phyloP scores from a whole-genome alignment of 37 sponge, comb jelly and placozoan species.

The Cliona cf. orientalis region DNA sequence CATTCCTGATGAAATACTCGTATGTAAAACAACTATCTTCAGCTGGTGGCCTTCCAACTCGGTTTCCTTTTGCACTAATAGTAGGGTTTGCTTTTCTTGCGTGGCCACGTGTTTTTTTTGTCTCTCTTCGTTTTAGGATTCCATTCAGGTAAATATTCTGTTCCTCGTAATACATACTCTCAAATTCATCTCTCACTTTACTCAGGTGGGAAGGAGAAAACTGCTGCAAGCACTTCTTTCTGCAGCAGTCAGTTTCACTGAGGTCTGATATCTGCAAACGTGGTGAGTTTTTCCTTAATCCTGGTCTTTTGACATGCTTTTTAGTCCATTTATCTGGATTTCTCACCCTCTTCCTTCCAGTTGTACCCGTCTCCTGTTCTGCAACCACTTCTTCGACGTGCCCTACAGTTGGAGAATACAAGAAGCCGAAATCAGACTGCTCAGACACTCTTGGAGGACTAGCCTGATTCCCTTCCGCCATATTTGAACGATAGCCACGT shows the following conservation, averaged over 20 bases:
- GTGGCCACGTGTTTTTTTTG: slow-evolving; percentile 51
- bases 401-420: too few relatives aligned
- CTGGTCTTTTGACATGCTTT: slow-evolving; percentile 20
- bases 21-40: slow-evolving; percentile 45
- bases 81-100: slow-evolving; percentile 43
- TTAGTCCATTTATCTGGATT: too few relatives aligned
- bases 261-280: neutral
- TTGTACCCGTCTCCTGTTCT: too few relatives aligned
- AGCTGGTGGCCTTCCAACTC: slow-evolving; percentile 60
- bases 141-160: slow-evolving; percentile 60
- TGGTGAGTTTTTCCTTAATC: slow-evolving; percentile 41
- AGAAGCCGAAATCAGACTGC: too few relatives aligned
- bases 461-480: too few relatives aligned
- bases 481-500: too few relatives aligned
- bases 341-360: too few relatives aligned
- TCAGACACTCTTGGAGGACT: too few relatives aligned
- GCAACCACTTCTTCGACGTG: too few relatives aligned
- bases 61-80: slow-evolving; percentile 21
- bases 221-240: slow-evolving; percentile 30
- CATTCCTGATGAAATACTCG: slow-evolving; percentile 32
- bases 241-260: slow-evolving; percentile 33
- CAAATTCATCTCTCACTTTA: slow-evolving; percentile 44
- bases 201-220: slow-evolving; percentile 11
- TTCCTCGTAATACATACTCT: slow-evolving; percentile 33
- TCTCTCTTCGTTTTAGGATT: slow-evolving; percentile 19